Evolutionary conservation across 2,888 invertebrate genomes (phyloP).

Genomic region (Papilio protenor): DNA sequence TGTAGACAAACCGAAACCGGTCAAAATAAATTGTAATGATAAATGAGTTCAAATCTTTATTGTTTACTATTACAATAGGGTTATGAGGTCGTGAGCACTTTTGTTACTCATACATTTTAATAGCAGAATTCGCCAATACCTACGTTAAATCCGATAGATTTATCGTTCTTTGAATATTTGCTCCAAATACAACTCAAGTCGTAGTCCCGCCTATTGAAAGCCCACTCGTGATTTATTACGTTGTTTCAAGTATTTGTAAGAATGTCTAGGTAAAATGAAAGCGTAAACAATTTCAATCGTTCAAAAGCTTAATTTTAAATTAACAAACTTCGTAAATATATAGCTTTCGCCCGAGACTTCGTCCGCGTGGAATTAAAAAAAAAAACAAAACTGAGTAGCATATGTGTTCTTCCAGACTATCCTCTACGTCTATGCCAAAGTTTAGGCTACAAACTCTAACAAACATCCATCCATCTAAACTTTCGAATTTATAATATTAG

Average conservation of each 20-base stretch:
- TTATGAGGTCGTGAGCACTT: conserved; percentile 15
- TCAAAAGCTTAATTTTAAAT: background rate
- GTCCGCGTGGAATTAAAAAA: too few relatives aligned
- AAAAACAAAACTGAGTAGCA: too few relatives aligned
- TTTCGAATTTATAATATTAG: too few relatives aligned
- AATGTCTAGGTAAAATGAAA: conserved; percentile 3
- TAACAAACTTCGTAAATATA: background rate
- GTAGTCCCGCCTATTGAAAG: conserved; percentile 5
- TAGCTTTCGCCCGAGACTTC: too few relatives aligned
- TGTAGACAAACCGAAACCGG: background rate
- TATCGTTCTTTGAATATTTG: conserved; percentile 12
- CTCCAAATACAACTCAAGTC: conserved; percentile 13
- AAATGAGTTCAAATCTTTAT: background rate
- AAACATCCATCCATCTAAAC: too few relatives aligned
- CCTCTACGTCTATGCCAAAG: too few relatives aligned
- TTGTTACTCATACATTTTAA: conserved; percentile 9
- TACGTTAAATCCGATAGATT: conserved; percentile 4
- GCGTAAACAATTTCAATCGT: background rate
- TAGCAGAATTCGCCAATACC: background rate
- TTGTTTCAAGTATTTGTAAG: conserved; percentile 7
- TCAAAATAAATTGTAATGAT: background rate
- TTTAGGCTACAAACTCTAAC: too few relatives aligned
- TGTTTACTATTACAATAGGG: conserved; percentile 6
- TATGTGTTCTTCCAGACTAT: too few relatives aligned
- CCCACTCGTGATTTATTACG: conserved; percentile 12